These are phyloP conservation scores for Odontamblyopus rebecca DNA, from an alignment of 2,797 vertebrate species.

Conservation along the genomic window DNA sequence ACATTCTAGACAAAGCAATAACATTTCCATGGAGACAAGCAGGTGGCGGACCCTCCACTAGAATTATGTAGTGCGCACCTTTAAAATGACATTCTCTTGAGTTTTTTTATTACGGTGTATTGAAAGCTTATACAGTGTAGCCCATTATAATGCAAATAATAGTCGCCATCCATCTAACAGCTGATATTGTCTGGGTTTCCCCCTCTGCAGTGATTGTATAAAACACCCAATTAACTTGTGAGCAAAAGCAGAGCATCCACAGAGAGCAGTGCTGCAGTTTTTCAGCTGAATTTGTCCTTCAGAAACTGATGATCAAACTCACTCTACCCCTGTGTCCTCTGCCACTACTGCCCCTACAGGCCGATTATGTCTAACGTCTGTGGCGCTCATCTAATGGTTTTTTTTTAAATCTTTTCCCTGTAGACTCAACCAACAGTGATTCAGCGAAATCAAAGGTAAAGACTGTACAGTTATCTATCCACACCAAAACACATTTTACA, in stretches of 20 bases:
- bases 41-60: no score
- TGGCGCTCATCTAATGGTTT: conserved; percentile 19
- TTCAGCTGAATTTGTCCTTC: conserved; percentile 10
- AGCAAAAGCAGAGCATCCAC: background rate
- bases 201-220: background rate
- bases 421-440: conserved; percentile 93
- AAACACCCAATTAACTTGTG: conserved; percentile 17
- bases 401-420: conserved; percentile 41
- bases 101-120: no score
- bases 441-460: conserved; percentile 94
- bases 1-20: no score
- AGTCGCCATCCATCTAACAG: background rate
- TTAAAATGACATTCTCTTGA: no score
- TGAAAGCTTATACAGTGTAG: background rate
- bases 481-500: no score
- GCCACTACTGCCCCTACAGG: conserved; percentile 25
- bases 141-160: background rate
- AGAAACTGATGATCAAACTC: conserved; percentile 9
- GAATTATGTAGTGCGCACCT: no score
- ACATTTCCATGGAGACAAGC: no score
- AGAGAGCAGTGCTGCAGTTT: conserved; percentile 22
- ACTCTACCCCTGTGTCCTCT: conserved; percentile 57
- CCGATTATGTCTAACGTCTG: conserved; percentile 12
- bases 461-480: background rate
- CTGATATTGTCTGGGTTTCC: conserved; percentile 15